Conservation (phyloP, 30 jellyfish, hydroid and myxozoan species). For the Catostylus mosaicus region DNA sequence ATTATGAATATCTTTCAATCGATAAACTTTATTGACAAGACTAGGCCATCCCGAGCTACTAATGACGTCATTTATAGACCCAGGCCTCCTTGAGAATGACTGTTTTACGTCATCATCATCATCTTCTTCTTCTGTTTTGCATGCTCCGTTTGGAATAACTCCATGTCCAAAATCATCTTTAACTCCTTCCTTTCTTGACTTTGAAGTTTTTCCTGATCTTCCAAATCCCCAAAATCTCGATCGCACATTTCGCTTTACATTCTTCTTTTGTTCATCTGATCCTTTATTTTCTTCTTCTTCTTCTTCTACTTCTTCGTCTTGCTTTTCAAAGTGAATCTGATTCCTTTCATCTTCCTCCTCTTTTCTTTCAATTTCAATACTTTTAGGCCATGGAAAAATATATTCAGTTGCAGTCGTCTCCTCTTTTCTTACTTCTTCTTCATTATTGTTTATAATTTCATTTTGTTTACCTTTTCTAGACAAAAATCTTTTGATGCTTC, state of each 20-base stretch:
- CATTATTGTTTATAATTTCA: not conserved
- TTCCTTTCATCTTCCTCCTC: not conserved
- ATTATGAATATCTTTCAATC: slow-evolving; percentile 11
- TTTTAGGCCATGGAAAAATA: not conserved
- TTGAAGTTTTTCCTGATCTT: not conserved
- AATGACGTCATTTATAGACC: not conserved
- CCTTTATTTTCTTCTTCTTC: not conserved
- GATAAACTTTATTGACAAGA: slow-evolving; percentile 18
- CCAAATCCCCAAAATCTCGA: not conserved
- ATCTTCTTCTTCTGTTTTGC: not conserved
- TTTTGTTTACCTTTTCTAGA: not conserved
- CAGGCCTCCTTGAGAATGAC: not conserved
- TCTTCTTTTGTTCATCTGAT: not conserved
- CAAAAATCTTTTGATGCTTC: not conserved
- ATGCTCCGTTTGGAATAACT: not conserved
- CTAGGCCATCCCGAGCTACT: not conserved
- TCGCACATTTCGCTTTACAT: not conserved
- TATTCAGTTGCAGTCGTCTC: not conserved
- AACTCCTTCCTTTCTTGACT: not conserved
- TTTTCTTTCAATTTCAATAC: not conserved
- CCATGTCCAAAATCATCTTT: not conserved
- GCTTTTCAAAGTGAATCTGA: too few relatives aligned
- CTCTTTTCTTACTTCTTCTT: not conserved
- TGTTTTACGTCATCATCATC: not conserved
- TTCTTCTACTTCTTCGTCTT: too few relatives aligned